phyloP scores from a whole-genome alignment of 1,140 invertebrate genomes.

The Meloidogyne chitwoodi region DNA sequence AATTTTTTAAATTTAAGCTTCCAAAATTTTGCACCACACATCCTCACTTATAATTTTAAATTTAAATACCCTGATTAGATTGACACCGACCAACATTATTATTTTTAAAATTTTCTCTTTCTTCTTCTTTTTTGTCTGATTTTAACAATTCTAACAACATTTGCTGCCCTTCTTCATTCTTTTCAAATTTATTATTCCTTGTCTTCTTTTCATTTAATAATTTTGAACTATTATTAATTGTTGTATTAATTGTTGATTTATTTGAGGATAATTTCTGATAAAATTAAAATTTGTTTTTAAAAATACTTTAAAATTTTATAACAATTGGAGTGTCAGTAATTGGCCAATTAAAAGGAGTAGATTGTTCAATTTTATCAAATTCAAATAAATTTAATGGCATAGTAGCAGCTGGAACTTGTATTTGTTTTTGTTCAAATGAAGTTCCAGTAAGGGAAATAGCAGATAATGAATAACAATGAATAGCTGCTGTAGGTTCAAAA shows the following conservation, averaged over 20 bases:
- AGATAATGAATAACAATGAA: conserved; percentile 33
- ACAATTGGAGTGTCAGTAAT: neutral
- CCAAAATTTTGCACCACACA: too few relatives aligned
- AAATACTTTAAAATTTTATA: neutral
- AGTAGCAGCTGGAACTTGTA: neutral
- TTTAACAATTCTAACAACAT: neutral
- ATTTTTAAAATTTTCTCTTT: neutral
- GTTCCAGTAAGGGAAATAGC: neutral
- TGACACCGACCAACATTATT: neutral
- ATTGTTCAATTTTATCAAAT: neutral
- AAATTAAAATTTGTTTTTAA: neutral
- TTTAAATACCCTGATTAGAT: neutral
- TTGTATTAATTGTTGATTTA: neutral
- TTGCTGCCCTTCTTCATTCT: neutral
- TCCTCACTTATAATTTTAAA: too few relatives aligned
- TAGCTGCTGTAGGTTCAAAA: conserved; percentile 55
- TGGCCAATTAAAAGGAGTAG: neutral
- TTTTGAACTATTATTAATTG: neutral
- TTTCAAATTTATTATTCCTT: neutral
- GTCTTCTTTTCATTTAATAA: neutral
- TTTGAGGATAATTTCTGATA: neutral
- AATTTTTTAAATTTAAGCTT: too few relatives aligned
- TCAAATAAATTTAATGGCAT: neutral
- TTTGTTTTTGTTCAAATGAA: neutral
- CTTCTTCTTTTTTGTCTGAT: neutral